Evolutionary conservation across 2,888 invertebrate species (phyloP), one percentile per base, ranked within the genome.

Genomic region (Hermaeophaga mercurialis): DNA sequence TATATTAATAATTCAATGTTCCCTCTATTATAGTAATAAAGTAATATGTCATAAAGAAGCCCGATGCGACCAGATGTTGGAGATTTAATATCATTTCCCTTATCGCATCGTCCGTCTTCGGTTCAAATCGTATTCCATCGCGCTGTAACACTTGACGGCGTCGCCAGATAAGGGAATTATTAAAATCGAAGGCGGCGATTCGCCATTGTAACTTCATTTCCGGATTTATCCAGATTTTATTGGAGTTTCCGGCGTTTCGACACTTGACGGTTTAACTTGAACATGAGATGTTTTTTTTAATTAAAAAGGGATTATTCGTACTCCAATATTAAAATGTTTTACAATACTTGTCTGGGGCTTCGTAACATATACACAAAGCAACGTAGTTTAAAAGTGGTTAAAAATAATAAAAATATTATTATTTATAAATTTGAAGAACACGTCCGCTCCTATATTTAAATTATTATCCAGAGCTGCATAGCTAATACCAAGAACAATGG

Each of bases 1-100:
- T 76, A 76, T 77, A 76, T 76, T 77, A 77, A 77, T 77, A 77
- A 77, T 77, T 77, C 77, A 77, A 77, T 77, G 76, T 75, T 73
- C 76, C 76, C 75, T 75, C 78, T 76, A 78, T 78, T 78, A 76
- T 73, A 74, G 76, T 77, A 77, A 78, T 78, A 77, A 77, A 78
- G 78, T 78, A 78, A 78, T 77, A 78, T 76, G 77, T 76, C 76
- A 77, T 77, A 75, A 76, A 75, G 73, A 73, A 72, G 70, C 71
- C 70, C 71, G 70, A 71, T 70, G 72, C 70, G 72, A 67, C 75
- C 78, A 78, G 76, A 75, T 78, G 78, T 71, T 68, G 73, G 69
- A 74, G 75, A 75, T 77, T 76, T 77, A 77, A 77, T 77, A 77
- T 76, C 71, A 68, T 70, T 69, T 68, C 68, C 61, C 54, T 22